Conservation (phyloP, 1,140 invertebrate species). For the Musca vetustissima region DNA sequence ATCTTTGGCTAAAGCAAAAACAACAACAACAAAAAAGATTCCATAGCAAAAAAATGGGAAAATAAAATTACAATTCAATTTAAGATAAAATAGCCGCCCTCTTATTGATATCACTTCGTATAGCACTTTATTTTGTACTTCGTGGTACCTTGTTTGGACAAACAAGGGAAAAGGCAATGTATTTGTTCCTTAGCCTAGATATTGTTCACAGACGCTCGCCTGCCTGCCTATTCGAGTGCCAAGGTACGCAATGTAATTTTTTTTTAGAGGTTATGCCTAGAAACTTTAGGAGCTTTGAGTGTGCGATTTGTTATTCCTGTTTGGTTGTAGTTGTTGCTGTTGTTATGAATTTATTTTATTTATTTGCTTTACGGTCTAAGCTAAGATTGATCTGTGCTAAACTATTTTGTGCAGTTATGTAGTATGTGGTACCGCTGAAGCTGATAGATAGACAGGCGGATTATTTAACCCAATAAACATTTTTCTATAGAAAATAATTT, state of each 20-base stretch:
- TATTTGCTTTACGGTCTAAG: slow-evolving; percentile 6
- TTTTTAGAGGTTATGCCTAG: neutral
- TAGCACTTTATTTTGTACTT: too few species aligned
- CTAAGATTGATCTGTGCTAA: slow-evolving; percentile 12
- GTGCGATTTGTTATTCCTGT: neutral
- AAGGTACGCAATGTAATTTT: neutral
- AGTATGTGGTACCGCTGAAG: too few species aligned
- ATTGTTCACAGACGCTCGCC: too few species aligned
- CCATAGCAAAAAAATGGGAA: slow-evolving; percentile 1
- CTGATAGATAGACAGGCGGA: too few species aligned
- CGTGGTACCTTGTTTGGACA: neutral
- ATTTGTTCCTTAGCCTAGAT: too few species aligned
- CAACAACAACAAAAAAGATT: neutral
- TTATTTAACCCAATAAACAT: too few species aligned
- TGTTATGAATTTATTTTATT: neutral
- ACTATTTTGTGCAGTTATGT: slow-evolving; percentile 12
- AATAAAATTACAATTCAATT: slow-evolving; percentile 7
- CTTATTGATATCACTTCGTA: slow-evolving; percentile 12
- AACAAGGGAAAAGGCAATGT: neutral
- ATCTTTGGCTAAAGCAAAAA: neutral
- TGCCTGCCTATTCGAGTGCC: too few species aligned
- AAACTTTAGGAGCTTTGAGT: neutral
- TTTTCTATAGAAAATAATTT: too few species aligned
- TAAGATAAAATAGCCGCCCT: slow-evolving; percentile 22
- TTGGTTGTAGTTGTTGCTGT: neutral